A percentile compares a stretch with the other conserved stretches of the same genome.
phyloP scores from a whole-genome alignment of 2,797 vertebrate genomes.

The Typhlichthys subterraneus region DNA sequence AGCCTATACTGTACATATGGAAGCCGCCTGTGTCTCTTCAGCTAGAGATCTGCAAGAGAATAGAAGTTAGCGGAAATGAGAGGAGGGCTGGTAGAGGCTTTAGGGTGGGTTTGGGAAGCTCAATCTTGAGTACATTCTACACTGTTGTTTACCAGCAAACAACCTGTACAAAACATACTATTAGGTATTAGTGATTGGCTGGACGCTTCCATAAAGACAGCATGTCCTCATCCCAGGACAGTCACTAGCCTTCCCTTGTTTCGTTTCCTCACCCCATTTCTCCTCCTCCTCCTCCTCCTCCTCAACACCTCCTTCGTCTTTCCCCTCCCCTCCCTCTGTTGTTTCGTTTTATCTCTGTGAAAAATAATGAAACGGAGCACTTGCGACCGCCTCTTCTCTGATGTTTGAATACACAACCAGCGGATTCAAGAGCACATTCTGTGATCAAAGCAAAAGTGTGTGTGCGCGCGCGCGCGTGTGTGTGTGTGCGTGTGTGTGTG shows the following conservation, averaged over 20 bases:
- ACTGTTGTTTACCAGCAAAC: too few relatives aligned
- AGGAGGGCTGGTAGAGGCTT: too few relatives aligned
- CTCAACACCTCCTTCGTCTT: neutral
- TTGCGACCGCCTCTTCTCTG: slow-evolving; percentile 87
- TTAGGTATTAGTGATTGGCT: too few relatives aligned
- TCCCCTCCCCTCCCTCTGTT: slow-evolving; percentile 69
- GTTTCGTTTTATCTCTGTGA: slow-evolving; percentile 86
- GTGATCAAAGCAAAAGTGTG: slow-evolving; percentile 87
- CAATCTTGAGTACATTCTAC: too few relatives aligned
- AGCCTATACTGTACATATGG: slow-evolving; percentile 1
- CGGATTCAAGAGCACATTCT: slow-evolving; percentile 86
- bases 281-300: neutral
- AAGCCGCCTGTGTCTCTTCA: slow-evolving; percentile 19
- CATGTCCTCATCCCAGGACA: slow-evolving; percentile 47
- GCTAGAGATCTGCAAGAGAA: slow-evolving; percentile 17
- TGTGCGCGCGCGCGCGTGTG: too few relatives aligned
- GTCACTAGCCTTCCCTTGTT: slow-evolving; percentile 55
- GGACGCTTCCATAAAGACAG: slow-evolving; percentile 59
- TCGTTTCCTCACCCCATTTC: slow-evolving; percentile 31
- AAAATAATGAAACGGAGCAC: slow-evolving; percentile 94
- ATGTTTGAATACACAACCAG: slow-evolving; percentile 93
- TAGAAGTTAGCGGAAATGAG: too few relatives aligned
- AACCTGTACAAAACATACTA: too few relatives aligned
- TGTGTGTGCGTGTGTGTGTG: too few relatives aligned
- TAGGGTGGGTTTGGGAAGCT: too few relatives aligned